Percentiles rank a stretch among this genome's conserved stretches.
Evolutionary conservation across 2,888 invertebrate genomes (phyloP).

Genomic region (Chouioia cunea): DNA sequence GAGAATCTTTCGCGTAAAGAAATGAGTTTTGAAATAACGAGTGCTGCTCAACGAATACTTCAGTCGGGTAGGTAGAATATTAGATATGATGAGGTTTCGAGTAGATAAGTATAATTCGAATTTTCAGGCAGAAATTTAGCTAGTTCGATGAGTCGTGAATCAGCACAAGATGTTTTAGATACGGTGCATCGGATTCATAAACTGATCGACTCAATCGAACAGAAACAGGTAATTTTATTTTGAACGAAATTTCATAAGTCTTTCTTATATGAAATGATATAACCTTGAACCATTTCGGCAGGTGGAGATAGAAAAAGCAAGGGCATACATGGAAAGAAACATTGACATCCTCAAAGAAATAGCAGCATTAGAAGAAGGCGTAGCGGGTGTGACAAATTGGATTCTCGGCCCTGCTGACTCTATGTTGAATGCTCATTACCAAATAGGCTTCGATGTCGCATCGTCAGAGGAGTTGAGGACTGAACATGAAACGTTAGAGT

Average conservation of each 20-base stretch:
- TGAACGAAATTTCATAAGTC: too few relatives aligned
- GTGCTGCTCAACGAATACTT: conserved; percentile 56
- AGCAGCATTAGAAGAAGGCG: conserved; percentile 74
- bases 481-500: conserved; percentile 81
- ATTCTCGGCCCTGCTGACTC: conserved; percentile 82
- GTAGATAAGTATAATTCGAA: neutral
- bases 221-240: conserved; percentile 70
- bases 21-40: conserved; percentile 67
- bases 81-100: neutral
- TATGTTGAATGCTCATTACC: conserved; percentile 77
- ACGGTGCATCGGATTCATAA: conserved; percentile 73
- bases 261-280: too few relatives aligned
- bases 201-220: conserved; percentile 72
- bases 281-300: conserved; percentile 29
- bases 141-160: conserved; percentile 60
- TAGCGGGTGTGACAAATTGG: conserved; percentile 82
- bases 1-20: conserved; percentile 72
- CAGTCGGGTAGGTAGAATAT: conserved; percentile 56
- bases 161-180: conserved; percentile 76
- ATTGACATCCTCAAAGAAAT: conserved; percentile 75
- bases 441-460: conserved; percentile 80
- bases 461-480: conserved; percentile 81
- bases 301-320: conserved; percentile 73
- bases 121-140: conserved; percentile 59
- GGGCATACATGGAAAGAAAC: conserved; percentile 73